Percentiles rank a stretch among this genome's conserved stretches.
phyloP scores from a whole-genome alignment of 2,797 vertebrate species.

The Sebastes umbrosus region DNA sequence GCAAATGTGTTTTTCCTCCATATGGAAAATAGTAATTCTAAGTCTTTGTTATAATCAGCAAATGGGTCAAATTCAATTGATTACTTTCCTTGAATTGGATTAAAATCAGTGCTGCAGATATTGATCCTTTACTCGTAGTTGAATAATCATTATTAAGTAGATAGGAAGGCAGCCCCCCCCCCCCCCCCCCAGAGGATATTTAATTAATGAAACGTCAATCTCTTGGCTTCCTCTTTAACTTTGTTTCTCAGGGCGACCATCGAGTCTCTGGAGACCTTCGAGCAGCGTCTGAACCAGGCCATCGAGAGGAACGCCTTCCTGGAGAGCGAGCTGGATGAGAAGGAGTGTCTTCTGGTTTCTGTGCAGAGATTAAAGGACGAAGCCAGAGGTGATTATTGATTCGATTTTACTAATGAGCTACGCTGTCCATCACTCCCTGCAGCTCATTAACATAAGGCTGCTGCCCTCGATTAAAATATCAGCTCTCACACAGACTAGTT shows the following conservation, averaged over 20 bases:
- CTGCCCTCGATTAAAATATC: background rate
- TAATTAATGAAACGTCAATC: background rate
- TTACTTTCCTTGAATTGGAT: conserved; percentile 3
- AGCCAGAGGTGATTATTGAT: conserved; percentile 87
- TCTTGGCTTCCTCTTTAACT: background rate
- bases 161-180: background rate
- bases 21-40: background rate
- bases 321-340: conserved; percentile 98
- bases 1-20: background rate
- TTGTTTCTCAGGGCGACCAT: conserved; percentile 88
- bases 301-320: conserved; percentile 98
- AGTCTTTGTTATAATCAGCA: background rate
- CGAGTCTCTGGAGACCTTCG: conserved; percentile 96
- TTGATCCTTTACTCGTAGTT: background rate
- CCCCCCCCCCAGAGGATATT: background rate
- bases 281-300: conserved; percentile 96
- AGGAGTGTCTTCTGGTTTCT: conserved; percentile 94
- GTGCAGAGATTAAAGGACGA: conserved; percentile 97
- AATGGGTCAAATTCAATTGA: background rate
- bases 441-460: background rate
- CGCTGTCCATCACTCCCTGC: background rate
- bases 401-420: background rate
- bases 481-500: background rate
- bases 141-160: background rate
- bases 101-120: conserved; percentile 22